Conservation (phyloP, 1,140 invertebrate genomes). For the Tribolium castaneum region DNA sequence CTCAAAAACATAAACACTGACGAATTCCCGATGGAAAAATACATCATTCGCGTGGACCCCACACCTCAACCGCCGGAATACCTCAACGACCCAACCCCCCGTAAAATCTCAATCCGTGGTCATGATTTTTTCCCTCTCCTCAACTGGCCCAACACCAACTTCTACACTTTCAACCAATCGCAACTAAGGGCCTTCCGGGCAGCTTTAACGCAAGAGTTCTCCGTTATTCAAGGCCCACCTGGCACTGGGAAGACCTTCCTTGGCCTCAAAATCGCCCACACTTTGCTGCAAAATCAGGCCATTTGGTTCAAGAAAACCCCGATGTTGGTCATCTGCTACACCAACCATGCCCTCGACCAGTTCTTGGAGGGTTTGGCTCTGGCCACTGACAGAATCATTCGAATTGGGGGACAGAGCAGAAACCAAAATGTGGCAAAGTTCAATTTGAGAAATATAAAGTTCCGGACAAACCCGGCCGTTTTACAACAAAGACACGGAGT, state of each 20-base stretch:
- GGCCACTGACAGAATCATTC: slow-evolving; percentile 71
- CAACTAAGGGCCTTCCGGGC: slow-evolving; percentile 71
- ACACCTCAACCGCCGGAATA: slow-evolving; percentile 48
- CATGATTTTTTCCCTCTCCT: not conserved
- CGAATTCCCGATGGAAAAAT: slow-evolving; percentile 73
- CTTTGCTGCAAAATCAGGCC: slow-evolving; percentile 68
- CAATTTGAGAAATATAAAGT: slow-evolving; percentile 61
- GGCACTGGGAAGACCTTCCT: slow-evolving; percentile 86
- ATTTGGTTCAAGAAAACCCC: slow-evolving; percentile 62
- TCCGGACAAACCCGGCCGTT: not conserved
- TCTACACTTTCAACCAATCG: slow-evolving; percentile 66
- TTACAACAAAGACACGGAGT: not conserved
- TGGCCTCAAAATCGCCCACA: slow-evolving; percentile 74
- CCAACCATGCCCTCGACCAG: slow-evolving; percentile 90
- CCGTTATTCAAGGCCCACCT: slow-evolving; percentile 83
- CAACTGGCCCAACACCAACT: slow-evolving; percentile 4
- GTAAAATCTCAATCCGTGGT: not conserved
- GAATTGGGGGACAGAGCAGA: slow-evolving; percentile 80
- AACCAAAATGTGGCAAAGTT: slow-evolving; percentile 68
- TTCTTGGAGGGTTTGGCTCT: slow-evolving; percentile 80
- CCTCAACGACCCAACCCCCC: slow-evolving; percentile 10
- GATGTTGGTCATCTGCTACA: slow-evolving; percentile 85
- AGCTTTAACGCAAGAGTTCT: slow-evolving; percentile 72
- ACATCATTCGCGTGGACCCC: slow-evolving; percentile 63
- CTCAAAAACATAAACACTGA: slow-evolving; percentile 68